These are phyloP conservation scores for Erynnis tages DNA, from an alignment of 2,888 invertebrate species.

Conservation along the genomic window DNA sequence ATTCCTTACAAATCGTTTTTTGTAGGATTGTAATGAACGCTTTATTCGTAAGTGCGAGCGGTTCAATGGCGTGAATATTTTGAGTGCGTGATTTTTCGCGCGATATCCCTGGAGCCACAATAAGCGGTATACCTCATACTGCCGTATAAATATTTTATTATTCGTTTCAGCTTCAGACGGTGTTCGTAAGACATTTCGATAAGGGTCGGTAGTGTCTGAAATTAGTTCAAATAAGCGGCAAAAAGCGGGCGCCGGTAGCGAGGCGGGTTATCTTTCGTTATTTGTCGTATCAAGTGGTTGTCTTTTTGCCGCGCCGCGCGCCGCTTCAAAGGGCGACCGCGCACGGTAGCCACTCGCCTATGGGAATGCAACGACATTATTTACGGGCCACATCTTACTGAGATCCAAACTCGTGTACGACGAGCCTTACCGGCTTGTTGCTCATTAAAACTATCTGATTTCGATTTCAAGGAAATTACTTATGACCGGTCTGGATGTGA, in stretches of 20 bases:
- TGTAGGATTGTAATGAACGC: constrained; percentile 73
- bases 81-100: constrained; percentile 51
- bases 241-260: constrained; percentile 64
- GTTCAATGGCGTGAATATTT: constrained; percentile 47
- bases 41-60: constrained; percentile 75
- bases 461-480: constrained; percentile 29
- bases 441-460: constrained; percentile 35
- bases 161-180: constrained; percentile 18
- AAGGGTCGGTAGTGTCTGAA: constrained; percentile 49
- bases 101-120: constrained; percentile 40
- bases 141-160: constrained; percentile 34
- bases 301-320: constrained; percentile 56
- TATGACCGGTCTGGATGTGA: neutral
- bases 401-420: constrained; percentile 45
- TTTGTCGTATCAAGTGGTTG: constrained; percentile 77
- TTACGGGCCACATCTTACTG: constrained; percentile 54
- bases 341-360: constrained; percentile 61
- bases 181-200: constrained; percentile 42
- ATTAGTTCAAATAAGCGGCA: constrained; percentile 60
- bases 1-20: constrained; percentile 67
- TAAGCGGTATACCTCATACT: constrained; percentile 18
- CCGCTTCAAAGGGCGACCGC: constrained; percentile 63
- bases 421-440: neutral
- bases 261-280: constrained; percentile 70
- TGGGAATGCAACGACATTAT: constrained; percentile 58